These are phyloP conservation scores for Acropora yongei DNA, from an alignment of 64 coral and sea anemone genomes.

Conservation along the genomic window DNA sequence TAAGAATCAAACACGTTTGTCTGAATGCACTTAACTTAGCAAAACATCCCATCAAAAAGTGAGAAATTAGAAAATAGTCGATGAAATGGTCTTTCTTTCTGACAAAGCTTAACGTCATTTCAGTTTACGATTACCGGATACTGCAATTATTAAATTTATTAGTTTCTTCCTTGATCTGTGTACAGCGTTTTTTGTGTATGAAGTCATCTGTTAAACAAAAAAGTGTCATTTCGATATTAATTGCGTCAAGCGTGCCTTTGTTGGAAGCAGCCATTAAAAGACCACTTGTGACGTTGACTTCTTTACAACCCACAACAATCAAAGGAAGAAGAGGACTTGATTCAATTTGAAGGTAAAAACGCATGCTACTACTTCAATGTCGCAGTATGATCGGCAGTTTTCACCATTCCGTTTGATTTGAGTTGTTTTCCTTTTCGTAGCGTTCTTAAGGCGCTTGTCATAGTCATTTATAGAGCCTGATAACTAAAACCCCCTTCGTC, in stretches of 20 bases:
- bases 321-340: neutral
- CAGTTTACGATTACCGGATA: slow-evolving; percentile 26
- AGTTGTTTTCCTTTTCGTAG: too few species aligned
- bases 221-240: slow-evolving; percentile 46
- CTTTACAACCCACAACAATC: neutral
- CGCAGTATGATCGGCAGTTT: too few species aligned
- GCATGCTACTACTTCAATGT: neutral
- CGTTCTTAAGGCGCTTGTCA: too few species aligned
- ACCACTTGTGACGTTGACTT: neutral
- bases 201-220: slow-evolving; percentile 24
- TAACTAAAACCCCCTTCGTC: too few species aligned
- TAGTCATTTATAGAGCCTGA: too few species aligned
- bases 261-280: slow-evolving; percentile 36
- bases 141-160: slow-evolving; percentile 41
- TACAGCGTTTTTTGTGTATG: slow-evolving; percentile 8
- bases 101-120: slow-evolving; percentile 19
- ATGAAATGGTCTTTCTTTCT: neutral
- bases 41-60: neutral
- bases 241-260: slow-evolving; percentile 20
- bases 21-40: neutral
- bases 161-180: slow-evolving; percentile 11
- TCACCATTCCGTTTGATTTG: too few species aligned
- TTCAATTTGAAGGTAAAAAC: neutral
- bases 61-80: neutral
- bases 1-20: neutral